Evolutionary conservation across 35 echinoderm and acorn worm species (phyloP).

Genomic region (Heliocidaris tuberculata): DNA sequence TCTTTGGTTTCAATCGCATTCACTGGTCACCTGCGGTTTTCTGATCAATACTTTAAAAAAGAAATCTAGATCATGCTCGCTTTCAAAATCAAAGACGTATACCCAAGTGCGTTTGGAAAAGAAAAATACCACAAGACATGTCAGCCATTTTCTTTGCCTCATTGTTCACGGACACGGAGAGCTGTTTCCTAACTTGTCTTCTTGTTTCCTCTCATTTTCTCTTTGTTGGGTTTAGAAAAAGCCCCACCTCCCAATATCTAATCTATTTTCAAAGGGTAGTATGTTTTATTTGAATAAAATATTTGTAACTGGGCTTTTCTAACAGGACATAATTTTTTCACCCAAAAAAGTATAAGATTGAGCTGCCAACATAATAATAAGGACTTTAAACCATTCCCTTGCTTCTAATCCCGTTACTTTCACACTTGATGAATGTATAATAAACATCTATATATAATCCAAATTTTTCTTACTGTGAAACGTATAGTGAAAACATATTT

Average conservation of each 20-base stretch:
- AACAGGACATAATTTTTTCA: background rate
- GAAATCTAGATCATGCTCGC: conserved; percentile 8
- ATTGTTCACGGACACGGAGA: background rate
- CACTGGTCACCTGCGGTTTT: conserved; percentile 26
- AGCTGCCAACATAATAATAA: background rate
- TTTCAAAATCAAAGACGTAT: background rate
- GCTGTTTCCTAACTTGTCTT: background rate
- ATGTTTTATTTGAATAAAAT: background rate
- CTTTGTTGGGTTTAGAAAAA: background rate
- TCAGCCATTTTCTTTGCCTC: background rate
- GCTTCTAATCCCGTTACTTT: background rate
- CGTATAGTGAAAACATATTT: background rate
- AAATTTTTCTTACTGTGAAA: background rate
- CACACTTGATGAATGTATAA: background rate
- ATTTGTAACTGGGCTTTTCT: background rate
- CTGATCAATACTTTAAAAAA: background rate
- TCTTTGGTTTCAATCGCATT: background rate
- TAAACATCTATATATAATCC: background rate
- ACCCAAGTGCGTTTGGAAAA: background rate
- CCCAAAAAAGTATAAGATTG: background rate
- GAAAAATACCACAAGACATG: background rate
- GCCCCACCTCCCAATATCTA: background rate
- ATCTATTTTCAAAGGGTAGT: background rate
- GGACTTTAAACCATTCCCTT: background rate
- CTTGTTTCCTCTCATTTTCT: background rate